Conservation (phyloP, 1,140 invertebrate species). For the Heliconius hewitsoni region DNA sequence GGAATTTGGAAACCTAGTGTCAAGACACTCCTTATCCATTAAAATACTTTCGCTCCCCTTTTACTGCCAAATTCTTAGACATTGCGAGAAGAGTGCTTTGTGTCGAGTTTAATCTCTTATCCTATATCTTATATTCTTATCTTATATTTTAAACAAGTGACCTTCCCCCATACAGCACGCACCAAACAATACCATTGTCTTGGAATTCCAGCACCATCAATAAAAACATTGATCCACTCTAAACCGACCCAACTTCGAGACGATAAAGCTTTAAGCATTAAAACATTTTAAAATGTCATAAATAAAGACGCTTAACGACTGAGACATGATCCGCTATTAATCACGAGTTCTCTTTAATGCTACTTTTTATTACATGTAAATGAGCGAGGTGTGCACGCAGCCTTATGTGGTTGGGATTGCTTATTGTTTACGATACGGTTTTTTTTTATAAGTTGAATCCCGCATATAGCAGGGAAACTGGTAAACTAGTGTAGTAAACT, state of each 20-base stretch:
- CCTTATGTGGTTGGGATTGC: constrained; percentile 28
- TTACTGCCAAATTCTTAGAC: no score
- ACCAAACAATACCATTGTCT: constrained; percentile 19
- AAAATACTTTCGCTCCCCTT: no score
- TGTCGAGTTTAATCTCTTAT: no score
- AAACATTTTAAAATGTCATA: constrained; percentile 77
- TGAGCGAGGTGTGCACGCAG: constrained; percentile 46
- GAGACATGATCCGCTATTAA: constrained; percentile 63
- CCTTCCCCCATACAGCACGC: not conserved
- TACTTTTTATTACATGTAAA: constrained; percentile 54
- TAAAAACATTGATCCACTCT: constrained; percentile 44
- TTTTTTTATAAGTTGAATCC: no score
- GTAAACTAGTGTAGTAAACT: no score
- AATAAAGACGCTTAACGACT: constrained; percentile 68
- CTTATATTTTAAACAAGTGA: no score
- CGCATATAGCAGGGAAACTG: no score
- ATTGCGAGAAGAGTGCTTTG: no score
- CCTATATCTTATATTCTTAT: no score
- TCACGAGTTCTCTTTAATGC: constrained; percentile 55
- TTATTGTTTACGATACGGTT: constrained; percentile 22
- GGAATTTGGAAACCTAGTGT: no score
- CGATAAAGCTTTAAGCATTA: constrained; percentile 58
- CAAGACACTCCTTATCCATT: no score
- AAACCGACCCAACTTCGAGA: constrained; percentile 29
- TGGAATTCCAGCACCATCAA: constrained; percentile 34